Evolutionary conservation across 2,888 invertebrate genomes (phyloP).

Genomic region (Clepsis dumicolana): DNA sequence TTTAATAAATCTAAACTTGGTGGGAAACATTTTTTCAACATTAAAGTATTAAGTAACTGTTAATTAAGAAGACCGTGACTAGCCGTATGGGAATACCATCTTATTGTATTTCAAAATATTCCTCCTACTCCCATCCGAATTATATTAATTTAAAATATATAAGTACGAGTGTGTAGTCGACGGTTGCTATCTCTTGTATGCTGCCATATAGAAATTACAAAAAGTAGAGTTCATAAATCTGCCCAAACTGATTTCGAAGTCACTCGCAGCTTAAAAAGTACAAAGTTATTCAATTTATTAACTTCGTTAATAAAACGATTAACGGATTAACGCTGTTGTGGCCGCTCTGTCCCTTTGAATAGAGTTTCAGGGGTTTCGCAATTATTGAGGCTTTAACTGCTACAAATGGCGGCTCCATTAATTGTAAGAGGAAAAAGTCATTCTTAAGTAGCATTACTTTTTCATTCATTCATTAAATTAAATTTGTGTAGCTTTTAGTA

Average conservation of each 20-base stretch:
- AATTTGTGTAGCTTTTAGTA: background rate
- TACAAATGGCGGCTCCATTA: background rate
- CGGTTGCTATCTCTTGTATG: too few relatives aligned
- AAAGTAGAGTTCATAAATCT: background rate
- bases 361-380: conserved; percentile 1
- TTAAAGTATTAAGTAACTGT: too few relatives aligned
- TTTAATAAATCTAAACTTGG: too few relatives aligned
- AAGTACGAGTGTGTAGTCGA: too few relatives aligned
- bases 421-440: background rate
- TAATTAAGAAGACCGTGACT: too few relatives aligned
- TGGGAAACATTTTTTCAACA: too few relatives aligned
- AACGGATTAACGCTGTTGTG: conserved; percentile 1
- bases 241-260: background rate
- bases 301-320: conserved; percentile 5
- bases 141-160: too few relatives aligned
- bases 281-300: conserved; percentile 5
- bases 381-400: background rate
- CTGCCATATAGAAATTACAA: too few relatives aligned
- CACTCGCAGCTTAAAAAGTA: background rate
- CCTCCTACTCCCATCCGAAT: too few relatives aligned
- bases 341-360: background rate
- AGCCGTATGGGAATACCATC: too few relatives aligned
- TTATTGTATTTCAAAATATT: too few relatives aligned
- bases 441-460: background rate
- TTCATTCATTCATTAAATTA: background rate